phyloP scores from a whole-genome alignment of 2,797 vertebrate genomes.

The Halcyon badia region DNA sequence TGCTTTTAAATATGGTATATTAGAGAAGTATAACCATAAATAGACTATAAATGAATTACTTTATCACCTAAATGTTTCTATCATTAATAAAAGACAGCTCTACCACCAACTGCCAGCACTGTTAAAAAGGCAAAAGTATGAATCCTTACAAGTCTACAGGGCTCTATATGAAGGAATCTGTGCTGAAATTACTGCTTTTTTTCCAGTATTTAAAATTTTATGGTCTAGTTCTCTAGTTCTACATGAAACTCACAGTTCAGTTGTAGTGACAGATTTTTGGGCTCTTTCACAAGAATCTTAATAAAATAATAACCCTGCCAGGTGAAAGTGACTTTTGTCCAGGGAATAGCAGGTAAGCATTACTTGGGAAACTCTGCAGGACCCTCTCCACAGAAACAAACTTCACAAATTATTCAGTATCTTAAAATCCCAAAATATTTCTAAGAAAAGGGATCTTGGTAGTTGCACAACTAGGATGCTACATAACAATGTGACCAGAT shows the following conservation, averaged over 20 bases:
- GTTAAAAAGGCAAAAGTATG: neutral
- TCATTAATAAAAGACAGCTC: neutral
- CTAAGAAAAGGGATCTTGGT: neutral
- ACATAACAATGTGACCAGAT: neutral
- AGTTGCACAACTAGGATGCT: neutral
- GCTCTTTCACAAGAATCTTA: neutral
- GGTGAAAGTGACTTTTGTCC: neutral
- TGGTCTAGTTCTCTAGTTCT: neutral
- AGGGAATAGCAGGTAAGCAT: neutral
- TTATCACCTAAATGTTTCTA: neutral
- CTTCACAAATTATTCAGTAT: neutral
- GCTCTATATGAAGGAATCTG: neutral
- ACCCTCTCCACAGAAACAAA: neutral
- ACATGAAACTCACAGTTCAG: neutral
- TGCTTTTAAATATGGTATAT: neutral
- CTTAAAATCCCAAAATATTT: neutral
- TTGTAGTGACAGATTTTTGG: neutral
- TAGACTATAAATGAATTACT: too few relatives aligned
- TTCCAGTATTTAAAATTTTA: neutral
- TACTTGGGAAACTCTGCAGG: neutral
- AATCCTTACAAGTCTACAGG: neutral
- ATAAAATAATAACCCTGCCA: neutral
- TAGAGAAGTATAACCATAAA: neutral
- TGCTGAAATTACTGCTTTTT: neutral
- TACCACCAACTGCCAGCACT: neutral